Evolutionary conservation across 2,797 vertebrate species (phyloP), one percentile per base, ranked within the genome.

Genomic region (Anableps anableps): DNA sequence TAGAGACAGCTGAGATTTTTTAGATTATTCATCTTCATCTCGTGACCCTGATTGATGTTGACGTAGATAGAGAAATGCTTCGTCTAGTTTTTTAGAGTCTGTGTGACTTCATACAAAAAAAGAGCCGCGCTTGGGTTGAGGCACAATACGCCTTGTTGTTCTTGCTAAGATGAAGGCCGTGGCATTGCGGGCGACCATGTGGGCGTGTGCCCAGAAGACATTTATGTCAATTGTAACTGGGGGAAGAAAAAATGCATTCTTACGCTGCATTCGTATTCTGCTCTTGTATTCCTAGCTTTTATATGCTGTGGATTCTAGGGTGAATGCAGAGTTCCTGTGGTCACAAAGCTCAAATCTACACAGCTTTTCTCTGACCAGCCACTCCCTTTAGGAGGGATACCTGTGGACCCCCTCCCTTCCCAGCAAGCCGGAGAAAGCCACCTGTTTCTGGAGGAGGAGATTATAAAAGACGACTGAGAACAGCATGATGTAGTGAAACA

Each of bases 101-200:
- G 21, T 41, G 26, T 66, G 43, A 50, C 75, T 83, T 89, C 86
- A 85, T 66, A 86, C 13, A 72, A 76, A 86, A 85, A 81, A 53
- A 19, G 36, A 71, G 76, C 26, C 68, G 82, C 77, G 36, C 83
- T 86, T 76, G 68, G 77, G 51, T 38, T 72, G 68, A 80, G 80
- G 78, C 80, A 93, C 89, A 96, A 93, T 91, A 80, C 55, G 79
- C 48, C 84, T 81, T 80, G 80, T 93, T 96, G 94, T 95, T 93
- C 87, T 58, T 19, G 55, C 79, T 29, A 31, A 80, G 80, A 91
- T 89, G 94, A 94, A 94, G 93, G 89, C 84, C 2, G 4, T 71
- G 83, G 85, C 88, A 80, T 92, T 93, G 92, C 91, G 81, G 83
- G 83, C 77, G 80, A 81, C 55, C n/a, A 10, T 89, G 94, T 94